Evolutionary conservation across 2,113 vertebrate species (phyloP), one percentile per base, ranked within the genome.

Genomic region (Telmatochromis brachygnathus): DNA sequence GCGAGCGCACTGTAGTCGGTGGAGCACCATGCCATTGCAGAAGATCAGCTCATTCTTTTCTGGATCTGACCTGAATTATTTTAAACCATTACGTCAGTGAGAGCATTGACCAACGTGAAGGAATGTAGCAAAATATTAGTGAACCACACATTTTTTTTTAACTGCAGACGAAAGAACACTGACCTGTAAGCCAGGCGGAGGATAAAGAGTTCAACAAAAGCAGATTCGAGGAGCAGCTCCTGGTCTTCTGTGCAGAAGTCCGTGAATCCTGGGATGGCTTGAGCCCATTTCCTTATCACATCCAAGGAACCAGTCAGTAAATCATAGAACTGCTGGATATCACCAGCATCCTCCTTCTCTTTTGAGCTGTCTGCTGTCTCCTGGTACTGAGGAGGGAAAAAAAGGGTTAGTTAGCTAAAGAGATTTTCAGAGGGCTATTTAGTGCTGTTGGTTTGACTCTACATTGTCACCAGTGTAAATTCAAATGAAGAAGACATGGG

Each of bases 151-250:
- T 54, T 47, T 33, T 37, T 53, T 60, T 12, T 84, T 1, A 42
- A 68, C 13, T 1, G 42, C 6, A 68, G 30, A 30, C 82, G 12
- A 14, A 56, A 49, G 19, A 42, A n/a, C 12, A 19, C 93, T 83
- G 83, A 98, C 98, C 97, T 97, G 94, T 98, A 98, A 0, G 98
- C 98, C n/a, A 99, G 93, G 53, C 98, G 97, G 17, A 99, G 97
- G 90, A 98, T 97, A 84, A 98, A 98, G 87, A 98, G 97, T 91
- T 98, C 98, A n/a, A 99, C 94, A 91, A 99, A 98, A 55, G 98
- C 96, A 0, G 97, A 98, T 54, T 99, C 98, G 30, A 98, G 95
- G 28, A 99, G 96, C 49, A 99, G 96, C 88, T 98, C 97, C 95
- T 98, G 98, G 94, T 99, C 98, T 6, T 98, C 96, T 0, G 93